These are phyloP conservation scores for Epinephelus moara DNA, from an alignment of 2,113 vertebrate genomes.

Conservation along the genomic window DNA sequence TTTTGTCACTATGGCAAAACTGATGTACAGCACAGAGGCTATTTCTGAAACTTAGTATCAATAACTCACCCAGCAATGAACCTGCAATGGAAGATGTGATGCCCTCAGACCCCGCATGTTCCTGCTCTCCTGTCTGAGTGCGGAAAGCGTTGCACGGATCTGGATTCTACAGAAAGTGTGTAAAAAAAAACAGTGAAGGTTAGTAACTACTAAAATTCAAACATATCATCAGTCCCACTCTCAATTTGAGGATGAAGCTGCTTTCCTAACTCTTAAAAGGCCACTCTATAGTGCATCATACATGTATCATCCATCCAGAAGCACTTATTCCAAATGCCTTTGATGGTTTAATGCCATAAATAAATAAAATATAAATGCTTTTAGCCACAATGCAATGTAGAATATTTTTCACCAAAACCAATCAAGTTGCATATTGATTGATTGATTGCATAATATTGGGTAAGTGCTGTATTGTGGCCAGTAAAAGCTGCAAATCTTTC, in stretches of 20 bases:
- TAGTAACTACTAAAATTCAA: neutral
- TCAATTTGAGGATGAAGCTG: neutral
- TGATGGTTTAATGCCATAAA: neutral
- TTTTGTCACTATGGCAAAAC: neutral
- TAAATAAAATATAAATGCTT: neutral
- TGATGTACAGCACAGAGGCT: neutral
- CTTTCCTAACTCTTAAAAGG: neutral
- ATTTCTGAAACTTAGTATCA: neutral
- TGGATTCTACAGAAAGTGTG: conserved; percentile 42
- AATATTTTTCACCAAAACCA: neutral
- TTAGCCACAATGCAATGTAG: neutral
- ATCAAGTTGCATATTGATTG: neutral
- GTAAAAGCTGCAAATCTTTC: neutral
- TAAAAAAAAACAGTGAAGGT: neutral
- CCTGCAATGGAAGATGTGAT: conserved; percentile 8
- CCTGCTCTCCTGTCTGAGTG: conserved; percentile 15
- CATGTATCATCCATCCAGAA: neutral
- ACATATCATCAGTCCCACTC: neutral
- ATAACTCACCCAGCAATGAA: conserved; percentile 73
- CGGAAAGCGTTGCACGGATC: neutral
- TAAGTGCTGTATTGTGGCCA: neutral
- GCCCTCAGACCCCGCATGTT: neutral
- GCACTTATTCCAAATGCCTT: neutral
- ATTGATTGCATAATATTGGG: too few relatives aligned
- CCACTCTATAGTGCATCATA: neutral